Evolutionary conservation across 1,140 invertebrate species (phyloP).

Genomic region (Cephus cinctus): DNA sequence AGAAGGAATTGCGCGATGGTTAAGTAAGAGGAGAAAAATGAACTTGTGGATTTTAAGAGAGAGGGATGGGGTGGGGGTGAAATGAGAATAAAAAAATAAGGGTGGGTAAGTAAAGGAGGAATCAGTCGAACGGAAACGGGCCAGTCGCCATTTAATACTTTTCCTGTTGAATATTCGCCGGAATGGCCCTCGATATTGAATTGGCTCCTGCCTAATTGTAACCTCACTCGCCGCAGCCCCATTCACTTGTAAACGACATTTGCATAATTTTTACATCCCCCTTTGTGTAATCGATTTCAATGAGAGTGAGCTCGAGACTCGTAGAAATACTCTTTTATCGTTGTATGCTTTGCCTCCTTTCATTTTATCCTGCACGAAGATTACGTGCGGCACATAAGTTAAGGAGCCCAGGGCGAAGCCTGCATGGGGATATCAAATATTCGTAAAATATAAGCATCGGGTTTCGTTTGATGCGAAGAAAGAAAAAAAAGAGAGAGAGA

Average conservation of each 20-base stretch:
- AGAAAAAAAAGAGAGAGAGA: background rate
- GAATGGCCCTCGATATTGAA: slow-evolving; percentile 54
- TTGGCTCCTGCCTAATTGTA: slow-evolving; percentile 55
- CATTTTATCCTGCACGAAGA: too few relatives aligned
- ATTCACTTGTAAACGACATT: slow-evolving; percentile 52
- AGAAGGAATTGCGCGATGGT: too few relatives aligned
- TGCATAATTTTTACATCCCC: slow-evolving; percentile 55
- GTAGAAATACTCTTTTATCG: too few relatives aligned
- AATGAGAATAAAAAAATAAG: background rate
- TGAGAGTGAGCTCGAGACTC: too few relatives aligned
- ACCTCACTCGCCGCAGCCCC: slow-evolving; percentile 42
- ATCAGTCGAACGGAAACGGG: slow-evolving; percentile 35
- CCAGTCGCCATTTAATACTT: slow-evolving; percentile 49
- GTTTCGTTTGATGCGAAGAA: too few relatives aligned
- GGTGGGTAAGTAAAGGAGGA: slow-evolving; percentile 15
- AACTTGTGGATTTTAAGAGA: slow-evolving; percentile 7
- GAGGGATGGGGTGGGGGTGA: background rate
- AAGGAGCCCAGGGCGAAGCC: too few relatives aligned
- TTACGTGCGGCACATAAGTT: too few relatives aligned
- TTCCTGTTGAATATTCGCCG: slow-evolving; percentile 50
- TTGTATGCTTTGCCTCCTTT: too few relatives aligned
- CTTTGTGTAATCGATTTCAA: slow-evolving; percentile 42
- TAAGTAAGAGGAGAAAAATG: too few relatives aligned
- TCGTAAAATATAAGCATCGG: too few relatives aligned
- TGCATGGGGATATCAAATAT: too few relatives aligned